These are phyloP conservation scores for Xenentodon cancila DNA, from an alignment of 2,797 vertebrate species.

Conservation along the genomic window DNA sequence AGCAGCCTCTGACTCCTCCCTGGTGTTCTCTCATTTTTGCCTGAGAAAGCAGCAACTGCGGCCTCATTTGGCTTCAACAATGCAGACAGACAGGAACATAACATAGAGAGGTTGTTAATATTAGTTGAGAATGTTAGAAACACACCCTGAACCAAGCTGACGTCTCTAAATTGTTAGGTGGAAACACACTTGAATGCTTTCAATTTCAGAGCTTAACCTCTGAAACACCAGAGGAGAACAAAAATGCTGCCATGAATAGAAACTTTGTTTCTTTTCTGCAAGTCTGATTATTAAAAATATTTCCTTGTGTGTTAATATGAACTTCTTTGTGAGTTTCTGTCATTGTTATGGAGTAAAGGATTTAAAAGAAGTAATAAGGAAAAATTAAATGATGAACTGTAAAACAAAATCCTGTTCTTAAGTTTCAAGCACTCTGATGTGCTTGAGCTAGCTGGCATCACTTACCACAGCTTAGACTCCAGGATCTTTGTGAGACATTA, in stretches of 20 bases:
- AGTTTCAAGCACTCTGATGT: too few relatives aligned
- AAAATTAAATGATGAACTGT: too few relatives aligned
- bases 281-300: background rate
- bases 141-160: constrained; percentile 27
- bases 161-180: background rate
- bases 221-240: background rate
- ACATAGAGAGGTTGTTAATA: constrained; percentile 49
- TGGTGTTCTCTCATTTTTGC: constrained; percentile 37
- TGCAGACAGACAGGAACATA: constrained; percentile 10
- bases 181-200: background rate
- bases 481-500: too few relatives aligned
- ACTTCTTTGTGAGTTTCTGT: too few relatives aligned
- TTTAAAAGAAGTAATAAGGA: too few relatives aligned
- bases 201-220: background rate
- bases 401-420: too few relatives aligned
- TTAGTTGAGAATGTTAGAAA: constrained; percentile 35
- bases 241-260: background rate
- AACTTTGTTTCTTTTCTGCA: constrained; percentile 23
- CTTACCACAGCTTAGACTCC: too few relatives aligned
- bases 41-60: constrained; percentile 55
- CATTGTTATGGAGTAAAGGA: too few relatives aligned
- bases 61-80: constrained; percentile 12
- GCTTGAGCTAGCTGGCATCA: too few relatives aligned
- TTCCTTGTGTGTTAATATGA: too few relatives aligned
- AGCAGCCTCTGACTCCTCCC: constrained; percentile 48